phyloP scores from a whole-genome alignment of 2,888 invertebrate genomes.

The Prionchulus punctatus region DNA sequence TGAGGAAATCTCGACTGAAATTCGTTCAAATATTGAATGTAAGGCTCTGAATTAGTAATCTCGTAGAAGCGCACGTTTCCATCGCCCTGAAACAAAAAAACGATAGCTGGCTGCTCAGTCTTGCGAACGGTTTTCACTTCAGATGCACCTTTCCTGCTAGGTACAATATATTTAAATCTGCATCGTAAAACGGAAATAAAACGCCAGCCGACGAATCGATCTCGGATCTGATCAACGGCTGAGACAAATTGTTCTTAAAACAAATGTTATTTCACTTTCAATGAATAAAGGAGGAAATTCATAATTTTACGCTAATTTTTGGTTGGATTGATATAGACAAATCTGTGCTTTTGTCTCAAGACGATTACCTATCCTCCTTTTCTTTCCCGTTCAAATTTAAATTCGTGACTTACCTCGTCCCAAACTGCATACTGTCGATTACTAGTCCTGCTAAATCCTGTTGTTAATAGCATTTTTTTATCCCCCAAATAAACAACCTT shows the following conservation, averaged over 20 bases:
- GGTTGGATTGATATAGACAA: no score
- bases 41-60: slow-evolving; percentile 67
- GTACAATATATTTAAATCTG: slow-evolving; percentile 82
- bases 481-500: slow-evolving; percentile 33
- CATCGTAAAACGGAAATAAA: slow-evolving; percentile 88
- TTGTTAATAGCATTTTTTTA: slow-evolving; percentile 33
- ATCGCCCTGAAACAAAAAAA: slow-evolving; percentile 50
- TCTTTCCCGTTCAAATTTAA: not conserved
- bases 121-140: no score
- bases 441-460: slow-evolving; percentile 35
- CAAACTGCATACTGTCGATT: slow-evolving; percentile 37
- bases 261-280: not conserved
- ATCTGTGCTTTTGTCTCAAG: no score
- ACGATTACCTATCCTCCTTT: no score
- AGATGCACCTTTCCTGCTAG: slow-evolving; percentile 80
- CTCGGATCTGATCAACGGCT: slow-evolving; percentile 28
- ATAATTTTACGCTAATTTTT: no score
- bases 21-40: not conserved
- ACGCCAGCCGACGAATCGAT: slow-evolving; percentile 64
- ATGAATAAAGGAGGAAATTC: not conserved
- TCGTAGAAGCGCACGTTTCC: slow-evolving; percentile 88
- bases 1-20: slow-evolving; percentile 39
- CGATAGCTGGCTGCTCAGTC: no score
- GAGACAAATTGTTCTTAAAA: slow-evolving; percentile 32
- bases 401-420: slow-evolving; percentile 36